Percentiles rank a stretch among this genome's conserved stretches.
Conservation (phyloP, 2,113 vertebrate species). For the Colossoma macropomum region DNA sequence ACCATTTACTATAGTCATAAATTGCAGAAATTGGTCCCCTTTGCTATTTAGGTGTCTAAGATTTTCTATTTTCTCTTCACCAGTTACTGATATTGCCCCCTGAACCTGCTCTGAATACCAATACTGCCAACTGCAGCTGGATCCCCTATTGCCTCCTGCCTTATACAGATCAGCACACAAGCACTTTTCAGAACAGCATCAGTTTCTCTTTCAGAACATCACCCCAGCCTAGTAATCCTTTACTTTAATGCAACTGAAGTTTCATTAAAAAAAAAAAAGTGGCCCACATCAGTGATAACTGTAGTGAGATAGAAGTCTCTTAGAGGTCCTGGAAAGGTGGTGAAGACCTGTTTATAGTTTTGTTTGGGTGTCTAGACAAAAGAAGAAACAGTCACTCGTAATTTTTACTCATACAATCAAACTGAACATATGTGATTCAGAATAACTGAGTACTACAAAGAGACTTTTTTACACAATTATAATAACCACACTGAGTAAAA, state of each 20-base stretch:
- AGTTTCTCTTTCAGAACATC: not conserved
- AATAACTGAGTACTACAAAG: too few species aligned
- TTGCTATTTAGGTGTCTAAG: not conserved
- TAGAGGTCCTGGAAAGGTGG: too few species aligned
- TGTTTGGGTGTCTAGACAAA: too few species aligned
- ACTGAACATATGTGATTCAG: too few species aligned
- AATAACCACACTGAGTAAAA: too few species aligned
- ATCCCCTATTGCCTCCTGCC: not conserved
- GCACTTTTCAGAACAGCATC: not conserved
- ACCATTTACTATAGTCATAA: not conserved
- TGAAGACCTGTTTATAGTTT: too few species aligned
- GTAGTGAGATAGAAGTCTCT: too few species aligned
- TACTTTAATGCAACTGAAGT: not conserved
- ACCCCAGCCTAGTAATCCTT: not conserved
- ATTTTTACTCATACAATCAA: too few species aligned
- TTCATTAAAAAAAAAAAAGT: not conserved
- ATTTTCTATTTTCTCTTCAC: slow-evolving; percentile 12
- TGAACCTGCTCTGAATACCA: slow-evolving; percentile 20
- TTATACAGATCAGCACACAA: not conserved
- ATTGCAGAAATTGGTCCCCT: not conserved
- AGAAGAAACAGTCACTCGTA: too few species aligned
- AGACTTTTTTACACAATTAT: too few species aligned
- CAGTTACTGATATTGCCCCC: slow-evolving; percentile 5
- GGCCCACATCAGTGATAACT: too few species aligned
- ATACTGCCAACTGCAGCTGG: slow-evolving; percentile 1